A percentile compares a stretch with the other conserved stretches of the same genome.
phyloP scores from a whole-genome alignment of 2,797 vertebrate species.

The Sarcoramphus papa region DNA sequence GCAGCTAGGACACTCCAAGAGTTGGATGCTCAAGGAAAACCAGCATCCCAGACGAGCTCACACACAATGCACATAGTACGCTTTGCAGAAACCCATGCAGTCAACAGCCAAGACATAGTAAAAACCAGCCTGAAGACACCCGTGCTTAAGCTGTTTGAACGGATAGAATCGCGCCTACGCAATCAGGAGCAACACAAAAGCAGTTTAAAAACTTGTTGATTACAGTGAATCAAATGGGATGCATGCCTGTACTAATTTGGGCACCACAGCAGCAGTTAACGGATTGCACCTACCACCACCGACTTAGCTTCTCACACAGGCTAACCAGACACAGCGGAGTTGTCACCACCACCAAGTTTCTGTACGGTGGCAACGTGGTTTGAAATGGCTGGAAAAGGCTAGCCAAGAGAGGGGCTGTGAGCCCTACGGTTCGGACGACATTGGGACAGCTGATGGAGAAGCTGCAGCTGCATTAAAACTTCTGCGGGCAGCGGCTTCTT shows the following conservation, averaged over 20 bases:
- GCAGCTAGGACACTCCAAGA: neutral
- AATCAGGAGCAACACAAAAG: neutral
- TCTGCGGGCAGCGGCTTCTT: neutral
- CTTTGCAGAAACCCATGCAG: neutral
- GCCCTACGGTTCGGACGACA: neutral
- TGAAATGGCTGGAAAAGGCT: neutral
- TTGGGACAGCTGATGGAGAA: neutral
- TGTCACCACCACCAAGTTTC: neutral
- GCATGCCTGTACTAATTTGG: fast-evolving
- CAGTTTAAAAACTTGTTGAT: neutral
- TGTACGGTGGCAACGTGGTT: neutral
- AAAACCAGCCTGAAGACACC: neutral
- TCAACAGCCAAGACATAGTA: neutral
- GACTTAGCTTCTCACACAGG: fast-evolving
- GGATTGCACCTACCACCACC: fast-evolving
- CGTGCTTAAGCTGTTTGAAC: neutral
- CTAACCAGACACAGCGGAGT: neutral
- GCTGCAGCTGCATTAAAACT: neutral
- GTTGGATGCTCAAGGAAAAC: neutral
- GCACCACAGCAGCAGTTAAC: neutral
- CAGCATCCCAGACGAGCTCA: fast-evolving
- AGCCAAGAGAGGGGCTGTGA: neutral
- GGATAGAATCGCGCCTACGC: neutral
- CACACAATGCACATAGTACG: no score
- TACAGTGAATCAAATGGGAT: neutral